Evolutionary conservation across 37 sponge, comb jelly and placozoan genomes (phyloP), one percentile per base, ranked within the genome.

Genomic region (Hormiphora californensis): DNA sequence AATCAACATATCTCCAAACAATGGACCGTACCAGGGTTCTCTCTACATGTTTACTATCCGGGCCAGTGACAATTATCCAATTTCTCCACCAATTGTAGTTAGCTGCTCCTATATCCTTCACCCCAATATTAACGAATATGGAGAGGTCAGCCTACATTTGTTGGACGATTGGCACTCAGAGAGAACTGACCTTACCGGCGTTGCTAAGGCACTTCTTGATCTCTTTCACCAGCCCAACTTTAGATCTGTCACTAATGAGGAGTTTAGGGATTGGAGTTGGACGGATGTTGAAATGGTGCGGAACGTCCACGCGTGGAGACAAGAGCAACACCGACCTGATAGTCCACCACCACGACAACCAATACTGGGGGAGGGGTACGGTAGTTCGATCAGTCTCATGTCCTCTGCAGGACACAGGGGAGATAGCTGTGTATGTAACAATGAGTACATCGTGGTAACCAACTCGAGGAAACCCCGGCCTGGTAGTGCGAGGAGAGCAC

Each of bases 41-140:
- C 81, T 73, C 25, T 73, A 73, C 46, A 46, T 43, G 81, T 73
- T 73, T 40, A 73, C 81, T 23, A 73, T 73, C 8, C 7, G 81
- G 43, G 81, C 81, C 23, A 43, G 46, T 9, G 81, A 73, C 44
- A 73, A 73, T 46, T 73, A 73, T 46, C 81, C 81, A n/a, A 33
- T 37, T 30, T 73, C 81, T 19, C 81, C 81, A 2, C 81, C 81
- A n/a, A 73, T 73, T 4, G 81, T 73, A 11, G 43, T 73, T 0
- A 19, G 46, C 2, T 73, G 81, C 44, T 39, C 43, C 28, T 73
- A 73, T 46, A 41, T 73, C 81, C 81, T 73, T 0, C 81, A 73
- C 81, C 81, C 81, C 81, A 73, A 73, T 41, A 33, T 73, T 22
- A 73, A 73, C 46, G 81, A 73, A 46, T 73, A 73, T 28, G 81